phyloP scores from a whole-genome alignment of 2,113 vertebrate species.

The Taurulus bubalis region DNA sequence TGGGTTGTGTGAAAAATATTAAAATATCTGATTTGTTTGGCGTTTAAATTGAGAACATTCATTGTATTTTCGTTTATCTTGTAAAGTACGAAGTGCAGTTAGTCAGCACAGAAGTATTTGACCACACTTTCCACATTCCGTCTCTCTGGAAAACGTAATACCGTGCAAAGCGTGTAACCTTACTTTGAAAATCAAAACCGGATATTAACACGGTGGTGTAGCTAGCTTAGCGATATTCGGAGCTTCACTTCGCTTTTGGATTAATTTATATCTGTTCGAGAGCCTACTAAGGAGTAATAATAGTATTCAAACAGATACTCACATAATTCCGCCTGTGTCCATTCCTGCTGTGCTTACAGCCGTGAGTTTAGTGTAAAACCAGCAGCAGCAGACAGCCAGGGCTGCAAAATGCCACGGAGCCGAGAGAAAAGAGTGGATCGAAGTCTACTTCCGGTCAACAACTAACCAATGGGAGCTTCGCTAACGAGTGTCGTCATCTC shows the following conservation, averaged over 20 bases:
- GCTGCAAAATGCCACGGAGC: conserved; percentile 80
- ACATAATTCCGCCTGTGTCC: conserved; percentile 35
- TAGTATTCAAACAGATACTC: background rate
- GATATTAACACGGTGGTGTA: conserved; percentile 4
- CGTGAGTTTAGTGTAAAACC: background rate
- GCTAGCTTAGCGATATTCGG: conserved; percentile 33
- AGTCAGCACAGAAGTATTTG: background rate
- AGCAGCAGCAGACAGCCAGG: background rate
- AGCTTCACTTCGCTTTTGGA: conserved; percentile 21
- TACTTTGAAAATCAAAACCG: conserved; percentile 60
- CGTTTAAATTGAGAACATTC: background rate
- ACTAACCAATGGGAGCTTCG: conserved; percentile 58
- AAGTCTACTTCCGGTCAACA: conserved; percentile 67
- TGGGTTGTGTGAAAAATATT: background rate
- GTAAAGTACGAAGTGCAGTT: background rate
- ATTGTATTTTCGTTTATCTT: no score
- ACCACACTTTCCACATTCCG: background rate
- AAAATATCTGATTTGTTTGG: background rate
- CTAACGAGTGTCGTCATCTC: conserved; percentile 51
- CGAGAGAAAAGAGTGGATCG: conserved; percentile 61
- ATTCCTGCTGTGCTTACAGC: background rate
- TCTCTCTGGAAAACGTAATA: background rate
- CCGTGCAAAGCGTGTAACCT: background rate
- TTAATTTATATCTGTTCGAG: background rate
- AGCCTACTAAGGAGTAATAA: no score